Evolutionary conservation across 2,113 vertebrate species (phyloP), one percentile per base, ranked within the genome.

Genomic region (Pygoscelis antarcticus): DNA sequence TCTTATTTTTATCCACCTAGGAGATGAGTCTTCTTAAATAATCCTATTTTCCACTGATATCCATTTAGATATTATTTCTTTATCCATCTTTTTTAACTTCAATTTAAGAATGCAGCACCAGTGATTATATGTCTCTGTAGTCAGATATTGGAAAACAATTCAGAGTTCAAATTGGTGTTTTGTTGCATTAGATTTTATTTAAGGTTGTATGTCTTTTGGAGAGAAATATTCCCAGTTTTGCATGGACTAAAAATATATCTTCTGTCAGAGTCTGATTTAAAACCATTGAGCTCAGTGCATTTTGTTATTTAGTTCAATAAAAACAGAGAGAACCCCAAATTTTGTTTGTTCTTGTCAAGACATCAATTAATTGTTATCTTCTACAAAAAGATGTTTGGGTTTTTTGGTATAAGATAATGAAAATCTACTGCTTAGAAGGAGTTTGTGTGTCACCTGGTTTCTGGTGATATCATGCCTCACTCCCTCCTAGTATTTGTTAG

Each of bases 1-100:
- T 96, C 87, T 96, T 96, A 91, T 97, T 97, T 98, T 97, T 96
- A 96, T 96, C 89, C 68, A 96, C 86, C 95, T 82, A 90, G 89
- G 75, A 94, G 72, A 96, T 58, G 57, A 95, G 81, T 90, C 89
- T 95, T 76, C 83, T 97, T 94, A 97, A 97, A 96, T 95, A 97
- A 96, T 97, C 78, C 78, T 51, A 84, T 97, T 97, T 96, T 89
- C 86, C 69, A 91, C 40, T 87, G 92, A 90, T 94, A 96, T 58
- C 84, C 68, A 95, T 97, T 96, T 88, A 83, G 88, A 83, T 90
- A 94, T 87, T 94, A 95, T 93, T 97, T 91, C 87, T 97, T 97
- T 94, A 95, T 75, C 72, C 52, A 38, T 93, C 42, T 95, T 92
- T 96, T 95, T 95, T 2, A 97, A 87, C 70, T 83, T 90, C 72